Percentiles rank a stretch among this genome's conserved stretches.
Evolutionary conservation across 30 jellyfish, hydroid and myxozoan species (phyloP).

Genomic region (Aurelia sp.): DNA sequence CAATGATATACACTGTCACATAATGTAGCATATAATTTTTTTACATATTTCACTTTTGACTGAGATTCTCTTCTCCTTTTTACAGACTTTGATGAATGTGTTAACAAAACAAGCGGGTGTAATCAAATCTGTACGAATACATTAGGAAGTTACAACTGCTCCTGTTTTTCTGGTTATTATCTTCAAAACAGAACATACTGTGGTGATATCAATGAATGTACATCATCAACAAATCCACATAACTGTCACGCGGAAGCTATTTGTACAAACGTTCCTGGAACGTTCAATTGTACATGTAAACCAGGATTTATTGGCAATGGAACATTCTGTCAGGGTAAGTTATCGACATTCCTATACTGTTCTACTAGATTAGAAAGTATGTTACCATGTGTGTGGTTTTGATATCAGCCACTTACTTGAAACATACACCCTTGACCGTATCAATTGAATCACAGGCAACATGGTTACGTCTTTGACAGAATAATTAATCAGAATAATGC

Average conservation of each 20-base stretch:
- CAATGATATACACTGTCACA: too few species aligned
- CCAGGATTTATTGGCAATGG: conserved; percentile 28
- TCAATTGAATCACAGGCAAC: too few species aligned
- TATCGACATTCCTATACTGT: too few species aligned
- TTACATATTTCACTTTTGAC: too few species aligned
- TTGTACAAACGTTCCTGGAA: conserved; percentile 9
- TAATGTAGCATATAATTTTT: too few species aligned
- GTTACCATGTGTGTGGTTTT: too few species aligned
- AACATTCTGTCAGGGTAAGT: conserved; percentile 20
- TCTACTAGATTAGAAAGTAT: too few species aligned
- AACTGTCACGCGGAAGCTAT: background rate
- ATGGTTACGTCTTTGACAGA: too few species aligned
- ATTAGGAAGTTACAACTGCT: conserved; percentile 39
- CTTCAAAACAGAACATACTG: conserved; percentile 19
- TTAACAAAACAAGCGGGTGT: conserved; percentile 8
- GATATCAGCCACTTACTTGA: too few species aligned
- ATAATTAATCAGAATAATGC: too few species aligned
- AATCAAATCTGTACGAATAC: conserved; percentile 35
- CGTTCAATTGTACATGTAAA: conserved; percentile 16
- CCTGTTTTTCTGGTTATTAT: conserved; percentile 15
- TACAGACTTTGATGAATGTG: conserved; percentile 47
- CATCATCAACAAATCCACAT: background rate
- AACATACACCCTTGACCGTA: too few species aligned
- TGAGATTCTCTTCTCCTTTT: too few species aligned
- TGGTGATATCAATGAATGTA: conserved; percentile 30